Base-by-base conservation (phyloP, 2,113 vertebrate genomes). In the Mormoops blainvillei region DNA sequence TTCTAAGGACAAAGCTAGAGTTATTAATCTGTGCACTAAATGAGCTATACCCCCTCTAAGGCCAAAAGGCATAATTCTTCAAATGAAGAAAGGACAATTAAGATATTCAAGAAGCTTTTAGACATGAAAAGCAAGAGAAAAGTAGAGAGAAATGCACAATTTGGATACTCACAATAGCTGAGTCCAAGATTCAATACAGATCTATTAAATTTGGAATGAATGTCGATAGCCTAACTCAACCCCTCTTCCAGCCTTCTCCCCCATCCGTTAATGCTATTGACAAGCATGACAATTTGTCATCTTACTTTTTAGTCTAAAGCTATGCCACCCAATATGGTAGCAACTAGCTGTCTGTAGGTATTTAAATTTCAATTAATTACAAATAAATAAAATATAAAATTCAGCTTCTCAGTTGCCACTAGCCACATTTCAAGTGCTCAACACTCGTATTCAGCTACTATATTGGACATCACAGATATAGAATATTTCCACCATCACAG, bases 21-120 rank as follows among this genome's bases (percentile, higher is more conserved):
- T 1, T 87, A 43, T 61, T 90, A 6, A 48, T 67, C n/a, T 33
- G 41, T 71, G 45, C 36, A 41, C 45, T 0, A 4, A 0, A 73
- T 36, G 94, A 94, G 36, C 85, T 12, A 38, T 15, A 33, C 4
- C 41, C 41, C 50, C 84, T 93, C 0, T 0, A 92, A 86, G 87
- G 91, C 68, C 89, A 73, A 94, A 94, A 95, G 43, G 0, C 33
- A 2, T 41, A 84, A 89, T 94, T 28, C 63, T 83, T 78, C 95
- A 93, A 92, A 85, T 4, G 58, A 91, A 83, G 4, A 76, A 95
- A 65, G 19, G 70, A 81, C 88, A 95, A 82, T 85, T 94, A 87
- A 94, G 87, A 86, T 96, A 92, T 82, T 89, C 58, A 50, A 92
- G 91, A 89, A 80, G 73, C 36, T 77, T 95, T 95, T 26, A 50